phyloP scores from a whole-genome alignment of 2,113 vertebrate genomes.

The Takifugu flavidus region DNA sequence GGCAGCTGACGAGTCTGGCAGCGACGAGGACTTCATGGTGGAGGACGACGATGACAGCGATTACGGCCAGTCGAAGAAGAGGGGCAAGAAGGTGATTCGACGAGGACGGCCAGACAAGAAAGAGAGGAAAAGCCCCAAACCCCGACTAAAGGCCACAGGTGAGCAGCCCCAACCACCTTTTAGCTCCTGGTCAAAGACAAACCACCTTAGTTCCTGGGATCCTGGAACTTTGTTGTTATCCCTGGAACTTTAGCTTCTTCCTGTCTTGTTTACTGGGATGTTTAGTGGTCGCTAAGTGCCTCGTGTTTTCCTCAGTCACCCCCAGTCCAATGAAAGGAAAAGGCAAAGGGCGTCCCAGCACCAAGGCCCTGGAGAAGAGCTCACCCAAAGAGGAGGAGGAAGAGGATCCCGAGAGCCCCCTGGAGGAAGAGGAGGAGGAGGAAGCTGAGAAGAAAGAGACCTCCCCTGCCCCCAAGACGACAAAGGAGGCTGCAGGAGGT shows the following conservation, averaged over 20 bases:
- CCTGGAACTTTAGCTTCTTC: no score
- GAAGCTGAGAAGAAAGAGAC: slow-evolving; percentile 87
- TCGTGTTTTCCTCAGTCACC: slow-evolving; percentile 77
- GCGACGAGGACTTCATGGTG: slow-evolving; percentile 95
- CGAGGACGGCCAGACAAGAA: slow-evolving; percentile 87
- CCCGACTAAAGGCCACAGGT: slow-evolving; percentile 99
- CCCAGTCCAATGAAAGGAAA: slow-evolving; percentile 98
- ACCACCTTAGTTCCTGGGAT: no score
- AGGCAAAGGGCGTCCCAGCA: slow-evolving; percentile 93
- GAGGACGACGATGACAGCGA: slow-evolving; percentile 99
- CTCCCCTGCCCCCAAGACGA: slow-evolving; percentile 84
- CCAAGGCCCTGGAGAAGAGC: slow-evolving; percentile 92
- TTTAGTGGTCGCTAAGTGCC: background rate
- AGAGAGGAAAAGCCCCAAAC: slow-evolving; percentile 98
- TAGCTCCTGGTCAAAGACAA: no score
- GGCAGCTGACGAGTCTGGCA: slow-evolving; percentile 89
- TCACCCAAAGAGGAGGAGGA: slow-evolving; percentile 92
- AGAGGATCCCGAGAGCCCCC: slow-evolving; percentile 82
- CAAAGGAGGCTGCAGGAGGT: slow-evolving; percentile 72
- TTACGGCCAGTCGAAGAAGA: slow-evolving; percentile 97
- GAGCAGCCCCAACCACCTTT: slow-evolving; percentile 19
- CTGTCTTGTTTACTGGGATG: no score
- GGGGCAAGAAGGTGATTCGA: slow-evolving; percentile 89
- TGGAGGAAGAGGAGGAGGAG: slow-evolving; percentile 76
- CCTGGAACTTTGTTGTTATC: no score